Evolutionary conservation across 2,113 vertebrate species (phyloP), one percentile per base, ranked within the genome.

Genomic region (Syrrhaptes paradoxus): DNA sequence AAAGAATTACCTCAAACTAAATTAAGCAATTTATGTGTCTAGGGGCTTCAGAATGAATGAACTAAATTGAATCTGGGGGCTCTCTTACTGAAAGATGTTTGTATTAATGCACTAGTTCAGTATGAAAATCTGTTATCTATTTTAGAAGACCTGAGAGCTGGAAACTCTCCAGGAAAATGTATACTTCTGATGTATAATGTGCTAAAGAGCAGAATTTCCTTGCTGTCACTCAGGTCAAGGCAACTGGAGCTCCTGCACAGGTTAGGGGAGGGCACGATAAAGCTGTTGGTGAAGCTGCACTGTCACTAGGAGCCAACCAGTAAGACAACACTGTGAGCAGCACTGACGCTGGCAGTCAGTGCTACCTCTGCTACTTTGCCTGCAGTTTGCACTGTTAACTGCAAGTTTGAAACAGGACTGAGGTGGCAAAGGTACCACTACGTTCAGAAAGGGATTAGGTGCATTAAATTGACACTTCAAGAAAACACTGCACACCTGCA

Each of bases 301-400:
- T 17, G 4, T 18, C 10, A 2, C 19, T 14, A n/a, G 51, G 31
- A 52, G 38, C 36, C 0, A 0, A 17, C 6, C 8, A 19, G n/a
- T 9, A 17, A 36, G 22, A 36, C 32, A 11, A 22, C 29, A 4
- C 34, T 14, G 8, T 11, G 24, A 71, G 22, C 25, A 43, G 34
- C 28, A 18, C 41, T 2, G 4, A 20, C 48, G 17, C 67, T 82
- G 57, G 18, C 43, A 7, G 34, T 52, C 14, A 16, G 43, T 46
- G 4, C 26, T 61, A 11, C 31, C n/a, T 55, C 29, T 38, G 48
- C 57, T 48, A 10, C 7, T 79, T 85, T 31, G 16, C 62, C 26
- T 29, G 9, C 14, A n/a, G 24, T 75, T 83, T 92, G 29, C 38
- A 16, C 45, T 49, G 34, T 46, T 88, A 63, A 14, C 51, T 74